Base-by-base conservation (phyloP, 2,797 vertebrate species). In the Parauchenoglanis ngamensis region DNA sequence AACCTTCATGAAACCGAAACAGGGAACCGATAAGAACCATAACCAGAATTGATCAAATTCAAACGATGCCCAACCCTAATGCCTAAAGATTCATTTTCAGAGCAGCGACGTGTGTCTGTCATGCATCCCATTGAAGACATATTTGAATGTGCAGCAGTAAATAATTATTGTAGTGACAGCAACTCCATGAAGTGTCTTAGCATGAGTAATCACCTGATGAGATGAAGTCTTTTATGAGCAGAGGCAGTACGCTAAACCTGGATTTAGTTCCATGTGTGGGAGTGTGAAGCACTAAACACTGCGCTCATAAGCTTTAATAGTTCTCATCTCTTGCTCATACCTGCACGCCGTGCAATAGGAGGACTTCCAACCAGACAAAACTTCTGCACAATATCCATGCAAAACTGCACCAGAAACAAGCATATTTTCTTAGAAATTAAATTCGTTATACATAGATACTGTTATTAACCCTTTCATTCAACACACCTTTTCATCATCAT, bases 401-500 rank as follows among this genome's bases (percentile, higher is more conserved):
- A 99, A 90, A 98, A 90, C 98, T 99, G 91, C 28, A 87, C 91
- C 92, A 91, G 17, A 88, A 70, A 83, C 54, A 25, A 85, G 4
- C 87, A 28, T 61, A 7, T 35, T 2, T n/a, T 46, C 2, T 2
- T 4, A 35, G 85, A 35, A 11, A 44, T 23, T 52, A 63, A 0
- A 28, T 31, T 0, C n/a, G 7, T 31, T 11, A 28, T 11, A 65
- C 17, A 17, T 0, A 21, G 8, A 10, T n/a, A 13, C 2, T 7
- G 21, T n/a, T 61, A 44, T 63, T 65, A 28, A 81, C 25, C 25
- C 23, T 81, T 46, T 31, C 46, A 23, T 67, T 23, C n/a, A 49
- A 49, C 86, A 89, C 96, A 98, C 98, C 97, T 97, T 97, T 93
- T 99, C 98, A 89, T 99, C 96, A 0, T 94, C 95, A 82, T 96